These are phyloP conservation scores for Ellobium chinense DNA, from an alignment of 2,888 invertebrate genomes.

Conservation along the genomic window DNA sequence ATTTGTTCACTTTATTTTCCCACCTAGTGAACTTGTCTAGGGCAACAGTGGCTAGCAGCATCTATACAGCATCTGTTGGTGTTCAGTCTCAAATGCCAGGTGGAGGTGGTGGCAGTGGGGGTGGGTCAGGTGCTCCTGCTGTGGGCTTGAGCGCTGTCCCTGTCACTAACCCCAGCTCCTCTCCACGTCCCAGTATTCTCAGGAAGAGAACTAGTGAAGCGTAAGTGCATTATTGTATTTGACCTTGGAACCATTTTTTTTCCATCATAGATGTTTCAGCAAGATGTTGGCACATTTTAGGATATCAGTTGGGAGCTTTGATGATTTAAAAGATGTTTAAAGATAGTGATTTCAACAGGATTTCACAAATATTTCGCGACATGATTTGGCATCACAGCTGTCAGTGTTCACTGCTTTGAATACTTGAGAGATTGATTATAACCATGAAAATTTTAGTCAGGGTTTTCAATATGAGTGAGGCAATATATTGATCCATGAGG, in stretches of 20 bases:
- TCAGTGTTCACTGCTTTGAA: not conserved
- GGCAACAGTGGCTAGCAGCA: slow-evolving; percentile 58
- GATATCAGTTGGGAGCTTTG: no score
- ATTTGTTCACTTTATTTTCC: slow-evolving; percentile 3
- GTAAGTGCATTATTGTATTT: slow-evolving; percentile 77
- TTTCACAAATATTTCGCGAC: no score
- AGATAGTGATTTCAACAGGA: no score
- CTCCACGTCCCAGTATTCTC: slow-evolving; percentile 90
- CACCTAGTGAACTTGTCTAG: slow-evolving; percentile 44
- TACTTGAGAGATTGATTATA: no score
- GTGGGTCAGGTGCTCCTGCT: not conserved
- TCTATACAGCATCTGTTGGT: slow-evolving; percentile 55
- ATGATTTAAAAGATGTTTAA: no score
- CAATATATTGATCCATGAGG: no score
- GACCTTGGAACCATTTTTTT: not conserved
- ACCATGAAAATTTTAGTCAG: no score
- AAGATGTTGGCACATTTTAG: no score
- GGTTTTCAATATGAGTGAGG: no score
- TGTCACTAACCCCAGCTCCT: slow-evolving; percentile 80
- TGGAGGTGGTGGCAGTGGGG: slow-evolving; percentile 18
- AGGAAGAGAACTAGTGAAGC: slow-evolving; percentile 92
- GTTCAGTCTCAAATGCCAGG: slow-evolving; percentile 53
- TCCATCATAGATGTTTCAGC: no score
- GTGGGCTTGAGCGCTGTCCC: slow-evolving; percentile 46
- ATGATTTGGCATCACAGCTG: not conserved